Base-by-base conservation (phyloP, 2,888 invertebrate genomes). In the Cremastobaeus sp. region DNA sequence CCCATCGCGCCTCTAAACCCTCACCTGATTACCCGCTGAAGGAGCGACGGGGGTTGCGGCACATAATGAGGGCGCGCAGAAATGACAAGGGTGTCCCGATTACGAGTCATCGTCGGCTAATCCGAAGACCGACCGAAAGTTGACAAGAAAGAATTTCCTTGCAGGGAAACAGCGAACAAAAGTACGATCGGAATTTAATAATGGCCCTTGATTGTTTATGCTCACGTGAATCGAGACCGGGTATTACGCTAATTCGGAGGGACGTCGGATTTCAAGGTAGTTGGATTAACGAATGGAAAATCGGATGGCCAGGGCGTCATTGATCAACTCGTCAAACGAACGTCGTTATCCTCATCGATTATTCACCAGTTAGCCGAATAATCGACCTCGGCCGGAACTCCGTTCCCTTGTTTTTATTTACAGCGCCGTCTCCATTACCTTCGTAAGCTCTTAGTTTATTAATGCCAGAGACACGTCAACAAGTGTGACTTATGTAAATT, bases 1-100 rank as follows among this genome's bases (percentile, higher is more conserved):
- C 47, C 54, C 60, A 41, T 32, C 39, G 21, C 50, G 37, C 62
- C 69, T 60, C 52, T 66, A 66, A 71, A 76, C 74, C 74, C 74
- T 76, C 74, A 74, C 74, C 71, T 74, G 74, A 74, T 76, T 74
- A 74, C 71, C 76, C 73, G 64, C 32, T 48, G 77, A 76, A 77
- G 82, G 76, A 79, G 65, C 75, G 77, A 77, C 69, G 55, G 68
- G 71, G 73, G 62, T 35, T 57, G 47, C 35, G 43, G 14, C 30
- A 20, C 62, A 52, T 74, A 77, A 73, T 72, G 72, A 66, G 62
- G 52, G 62, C 72, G 72, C 32, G 57, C 54, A 55, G 47, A 69
- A 74, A 65, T 57, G 60, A 75, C 70, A 55, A 66, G 74, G 76
- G 72, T 57, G 74, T 55, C 69, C 68, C 69, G 74, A 74, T 69